phyloP scores from a whole-genome alignment of 2,113 vertebrate genomes.

The Mionectes macconnelli region DNA sequence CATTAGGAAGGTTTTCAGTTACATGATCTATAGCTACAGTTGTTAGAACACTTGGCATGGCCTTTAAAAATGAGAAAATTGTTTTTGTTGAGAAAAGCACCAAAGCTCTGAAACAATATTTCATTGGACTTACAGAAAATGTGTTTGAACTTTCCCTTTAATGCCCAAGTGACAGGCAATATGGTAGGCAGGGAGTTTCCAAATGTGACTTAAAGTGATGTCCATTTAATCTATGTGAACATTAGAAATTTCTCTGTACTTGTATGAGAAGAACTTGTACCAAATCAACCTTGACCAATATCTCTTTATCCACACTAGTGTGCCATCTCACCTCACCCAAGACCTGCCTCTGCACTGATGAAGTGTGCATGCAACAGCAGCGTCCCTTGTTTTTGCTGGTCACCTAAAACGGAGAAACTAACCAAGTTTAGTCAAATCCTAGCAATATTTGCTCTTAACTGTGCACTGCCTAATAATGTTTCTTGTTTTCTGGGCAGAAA shows the following conservation, averaged over 20 bases:
- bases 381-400: background rate
- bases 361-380: background rate
- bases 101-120: conserved; percentile 51
- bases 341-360: background rate
- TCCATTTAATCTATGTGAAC: background rate
- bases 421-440: background rate
- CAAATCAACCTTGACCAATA: background rate
- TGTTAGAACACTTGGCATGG: conserved; percentile 53
- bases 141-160: conserved; percentile 38
- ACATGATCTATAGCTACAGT: conserved; percentile 61
- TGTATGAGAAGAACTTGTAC: background rate
- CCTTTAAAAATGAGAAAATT: conserved; percentile 62
- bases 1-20: conserved; percentile 62
- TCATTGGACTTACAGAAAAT: conserved; percentile 42
- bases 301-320: background rate
- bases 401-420: background rate
- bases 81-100: conserved; percentile 49
- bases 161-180: conserved; percentile 21
- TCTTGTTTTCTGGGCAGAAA: conserved; percentile 13
- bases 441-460: background rate
- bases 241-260: background rate
- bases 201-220: background rate
- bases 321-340: background rate
- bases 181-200: background rate
- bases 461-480: background rate